Evolutionary conservation across 2,888 invertebrate species (phyloP), one percentile per base, ranked within the genome.

Genomic region (Drosophila niveifrons): DNA sequence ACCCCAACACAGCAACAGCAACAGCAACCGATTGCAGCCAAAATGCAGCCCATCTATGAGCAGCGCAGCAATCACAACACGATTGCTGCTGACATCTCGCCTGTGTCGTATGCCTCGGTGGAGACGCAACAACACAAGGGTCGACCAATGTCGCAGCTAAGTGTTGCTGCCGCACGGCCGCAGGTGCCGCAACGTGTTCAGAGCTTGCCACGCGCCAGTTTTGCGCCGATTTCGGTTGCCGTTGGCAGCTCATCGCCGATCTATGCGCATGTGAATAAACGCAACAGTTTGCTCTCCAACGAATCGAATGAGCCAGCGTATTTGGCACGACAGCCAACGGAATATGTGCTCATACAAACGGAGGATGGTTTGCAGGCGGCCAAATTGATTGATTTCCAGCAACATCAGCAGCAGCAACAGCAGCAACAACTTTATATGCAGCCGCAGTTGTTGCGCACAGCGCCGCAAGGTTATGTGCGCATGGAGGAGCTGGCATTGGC

Each of bases 41-140:
- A 86, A 34, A 75, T 80, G 69, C 88, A 87, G 63, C 78, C 78
- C 11, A 83, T 87, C 43, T 83, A 84, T 43, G 84, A 80, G 68
- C 77, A 73, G 11, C 88, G 77, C 50, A 34, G 39, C 34, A 48
- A 17, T 44, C 1, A 39, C 6, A 57, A 34, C 2, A 63, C 77
- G 1, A 89, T 90, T 0, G 90, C 77, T 1, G 89, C 90, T 0
- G 90, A 92, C 43, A 82, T 91, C 3, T 92, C 92, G 0, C 92
- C 92, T 0, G 91, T 91, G 0, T 92, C 92, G 0, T 92, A 92
- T 66, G 91, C 90, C 0, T 92, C 92, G 1, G 91, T 92, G 3
- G 91, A 91, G 63, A 87, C 86, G 2, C 90, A 29, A 8, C 90
- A 29, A 8, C 29, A 88, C 52, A 89, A 87, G 53, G n/a, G n/a